Evolutionary conservation across 2,797 vertebrate species (phyloP).

Genomic region (Paedocypris micromegethes): DNA sequence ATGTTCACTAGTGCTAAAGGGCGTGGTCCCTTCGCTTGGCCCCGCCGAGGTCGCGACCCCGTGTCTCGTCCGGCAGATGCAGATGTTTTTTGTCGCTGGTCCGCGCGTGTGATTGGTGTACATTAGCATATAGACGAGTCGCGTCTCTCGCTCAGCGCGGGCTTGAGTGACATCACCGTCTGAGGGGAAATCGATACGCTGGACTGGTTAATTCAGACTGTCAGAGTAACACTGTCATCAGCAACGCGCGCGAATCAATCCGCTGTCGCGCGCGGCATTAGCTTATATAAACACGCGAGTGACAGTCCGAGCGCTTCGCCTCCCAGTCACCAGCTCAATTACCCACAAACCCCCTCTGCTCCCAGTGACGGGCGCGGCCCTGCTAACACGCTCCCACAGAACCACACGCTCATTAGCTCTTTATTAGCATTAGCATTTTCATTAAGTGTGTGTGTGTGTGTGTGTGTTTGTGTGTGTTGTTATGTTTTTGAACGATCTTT

Average conservation of each 20-base stretch:
- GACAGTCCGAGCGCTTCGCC: constrained; percentile 5
- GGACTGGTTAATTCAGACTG: constrained; percentile 66
- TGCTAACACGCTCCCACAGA: constrained; percentile 15
- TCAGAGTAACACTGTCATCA: constrained; percentile 56
- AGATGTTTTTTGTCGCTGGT: no score
- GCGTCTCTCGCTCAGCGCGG: constrained; percentile 6
- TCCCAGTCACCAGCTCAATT: constrained; percentile 31
- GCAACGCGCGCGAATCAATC: constrained; percentile 53
- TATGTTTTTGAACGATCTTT: no score
- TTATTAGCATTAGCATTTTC: background rate
- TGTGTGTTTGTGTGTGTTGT: no score
- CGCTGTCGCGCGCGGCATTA: constrained; percentile 37
- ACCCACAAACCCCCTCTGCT: constrained; percentile 27
- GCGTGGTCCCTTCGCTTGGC: no score
- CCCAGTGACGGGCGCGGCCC: constrained; percentile 4
- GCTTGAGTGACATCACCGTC: constrained; percentile 53
- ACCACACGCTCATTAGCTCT: background rate
- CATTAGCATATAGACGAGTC: constrained; percentile 76
- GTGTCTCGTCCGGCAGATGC: no score
- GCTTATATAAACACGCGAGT: constrained; percentile 24
- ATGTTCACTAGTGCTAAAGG: no score
- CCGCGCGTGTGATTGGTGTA: no score
- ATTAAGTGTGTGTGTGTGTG: no score
- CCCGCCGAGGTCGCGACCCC: no score
- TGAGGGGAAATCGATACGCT: constrained; percentile 71